These are phyloP conservation scores for Ctenicera cuprea DNA, from an alignment of 2,888 invertebrate species.

Conservation along the genomic window DNA sequence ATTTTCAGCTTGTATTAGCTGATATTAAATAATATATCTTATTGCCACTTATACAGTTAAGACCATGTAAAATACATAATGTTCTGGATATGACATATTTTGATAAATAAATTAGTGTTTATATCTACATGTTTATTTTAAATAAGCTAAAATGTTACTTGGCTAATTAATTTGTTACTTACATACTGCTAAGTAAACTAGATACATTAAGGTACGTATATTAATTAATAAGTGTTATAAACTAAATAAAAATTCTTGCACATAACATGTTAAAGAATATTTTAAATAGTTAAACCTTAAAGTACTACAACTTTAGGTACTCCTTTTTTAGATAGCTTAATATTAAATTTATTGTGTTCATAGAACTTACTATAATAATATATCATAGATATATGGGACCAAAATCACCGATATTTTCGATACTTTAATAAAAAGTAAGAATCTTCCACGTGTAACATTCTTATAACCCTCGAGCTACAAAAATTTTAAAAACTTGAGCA, in stretches of 20 bases:
- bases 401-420: slow-evolving; percentile 74
- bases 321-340: slow-evolving; percentile 10
- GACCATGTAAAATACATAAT: slow-evolving; percentile 9
- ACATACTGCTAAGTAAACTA: background rate
- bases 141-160: background rate
- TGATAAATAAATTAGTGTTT: slow-evolving; percentile 7
- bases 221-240: too few species aligned
- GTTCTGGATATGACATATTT: slow-evolving; percentile 2
- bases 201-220: background rate
- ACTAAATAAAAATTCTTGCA: slow-evolving; percentile 64
- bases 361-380: slow-evolving; percentile 95
- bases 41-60: slow-evolving; percentile 13
- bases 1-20: slow-evolving; percentile 8
- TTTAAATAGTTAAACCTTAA: slow-evolving; percentile 1
- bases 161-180: background rate
- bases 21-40: slow-evolving; percentile 31
- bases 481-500: slow-evolving; percentile 63
- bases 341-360: slow-evolving; percentile 78
- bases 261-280: background rate
- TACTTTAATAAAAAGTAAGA: slow-evolving; percentile 52
- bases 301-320: slow-evolving; percentile 1
- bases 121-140: background rate
- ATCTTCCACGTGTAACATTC: slow-evolving; percentile 4
- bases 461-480: slow-evolving; percentile 62
- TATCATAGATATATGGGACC: slow-evolving; percentile 99